Evolutionary conservation across 1,140 invertebrate species (phyloP).

Genomic region (Achatina immaculata): DNA sequence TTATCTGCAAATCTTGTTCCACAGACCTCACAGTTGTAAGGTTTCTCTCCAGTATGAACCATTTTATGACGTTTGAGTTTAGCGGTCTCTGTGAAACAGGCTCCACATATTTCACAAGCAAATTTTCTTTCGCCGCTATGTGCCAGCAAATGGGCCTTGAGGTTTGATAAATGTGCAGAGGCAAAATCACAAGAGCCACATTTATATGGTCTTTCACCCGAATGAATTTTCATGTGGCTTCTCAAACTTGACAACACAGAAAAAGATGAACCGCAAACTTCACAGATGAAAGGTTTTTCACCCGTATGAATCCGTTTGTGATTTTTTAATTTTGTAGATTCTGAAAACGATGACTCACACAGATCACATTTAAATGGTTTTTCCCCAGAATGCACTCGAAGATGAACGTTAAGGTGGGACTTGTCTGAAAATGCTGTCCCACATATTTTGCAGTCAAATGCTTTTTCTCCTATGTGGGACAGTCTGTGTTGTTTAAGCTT

Average conservation of each 20-base stretch:
- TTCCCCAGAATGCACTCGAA: slow-evolving; percentile 1
- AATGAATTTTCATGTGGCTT: slow-evolving; percentile 24
- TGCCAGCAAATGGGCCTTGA: slow-evolving; percentile 30
- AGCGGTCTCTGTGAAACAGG: slow-evolving; percentile 2
- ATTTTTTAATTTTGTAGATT: slow-evolving; percentile 22
- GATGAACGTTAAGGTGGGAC: not conserved
- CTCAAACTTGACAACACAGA: slow-evolving; percentile 26
- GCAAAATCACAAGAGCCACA: slow-evolving; percentile 10
- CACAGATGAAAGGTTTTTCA: slow-evolving; percentile 42
- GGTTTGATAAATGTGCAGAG: slow-evolving; percentile 13
- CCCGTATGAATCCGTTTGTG: slow-evolving; percentile 41
- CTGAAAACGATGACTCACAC: slow-evolving; percentile 8
- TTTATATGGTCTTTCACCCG: slow-evolving; percentile 5
- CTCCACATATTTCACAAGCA: slow-evolving; percentile 84
- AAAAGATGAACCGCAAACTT: slow-evolving; percentile 33
- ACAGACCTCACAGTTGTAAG: slow-evolving; percentile 38
- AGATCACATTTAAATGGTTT: slow-evolving; percentile 21
- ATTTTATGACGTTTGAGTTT: slow-evolving; percentile 31
- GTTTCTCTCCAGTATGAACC: slow-evolving; percentile 37
- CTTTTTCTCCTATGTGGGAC: slow-evolving; percentile 22
- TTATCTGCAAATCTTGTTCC: slow-evolving; percentile 33
- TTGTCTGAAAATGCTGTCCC: slow-evolving; percentile 24
- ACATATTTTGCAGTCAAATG: slow-evolving; percentile 31
- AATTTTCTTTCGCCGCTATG: slow-evolving; percentile 80
- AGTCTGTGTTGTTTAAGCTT: slow-evolving; percentile 1